phyloP scores from a whole-genome alignment of 2,113 vertebrate species.

The Ellobius talpinus region DNA sequence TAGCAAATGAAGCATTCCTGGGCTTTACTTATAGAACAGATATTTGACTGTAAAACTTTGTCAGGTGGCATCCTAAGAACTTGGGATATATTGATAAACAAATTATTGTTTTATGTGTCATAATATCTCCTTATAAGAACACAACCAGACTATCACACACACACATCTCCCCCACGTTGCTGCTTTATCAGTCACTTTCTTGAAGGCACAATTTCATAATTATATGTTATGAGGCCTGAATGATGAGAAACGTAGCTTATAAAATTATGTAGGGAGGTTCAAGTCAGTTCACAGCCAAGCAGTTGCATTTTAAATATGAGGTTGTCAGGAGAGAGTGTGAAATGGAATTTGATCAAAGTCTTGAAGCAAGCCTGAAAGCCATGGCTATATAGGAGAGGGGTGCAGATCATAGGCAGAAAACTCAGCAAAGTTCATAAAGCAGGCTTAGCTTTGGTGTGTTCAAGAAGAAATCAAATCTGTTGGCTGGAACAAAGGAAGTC shows the following conservation, averaged over 20 bases:
- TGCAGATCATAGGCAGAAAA: background rate
- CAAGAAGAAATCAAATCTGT: background rate
- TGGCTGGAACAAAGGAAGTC: background rate
- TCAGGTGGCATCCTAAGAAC: background rate
- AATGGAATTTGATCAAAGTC: conserved; percentile 1
- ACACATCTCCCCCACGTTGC: background rate
- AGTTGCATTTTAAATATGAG: background rate
- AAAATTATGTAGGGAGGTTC: background rate
- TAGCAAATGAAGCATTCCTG: background rate
- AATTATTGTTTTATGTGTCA: background rate
- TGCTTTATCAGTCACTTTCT: background rate
- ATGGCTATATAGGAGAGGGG: background rate
- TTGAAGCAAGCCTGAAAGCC: background rate
- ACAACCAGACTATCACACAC: background rate
- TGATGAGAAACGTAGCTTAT: background rate
- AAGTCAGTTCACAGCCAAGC: background rate
- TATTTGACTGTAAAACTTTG: background rate
- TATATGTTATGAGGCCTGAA: background rate
- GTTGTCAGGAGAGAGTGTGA: background rate
- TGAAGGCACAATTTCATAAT: background rate
- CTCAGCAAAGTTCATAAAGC: background rate
- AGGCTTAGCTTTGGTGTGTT: background rate
- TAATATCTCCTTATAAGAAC: background rate
- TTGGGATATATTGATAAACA: background rate
- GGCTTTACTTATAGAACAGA: background rate